Base-by-base conservation (phyloP, 2,888 invertebrate species). In the Monoplex corrugatus region DNA sequence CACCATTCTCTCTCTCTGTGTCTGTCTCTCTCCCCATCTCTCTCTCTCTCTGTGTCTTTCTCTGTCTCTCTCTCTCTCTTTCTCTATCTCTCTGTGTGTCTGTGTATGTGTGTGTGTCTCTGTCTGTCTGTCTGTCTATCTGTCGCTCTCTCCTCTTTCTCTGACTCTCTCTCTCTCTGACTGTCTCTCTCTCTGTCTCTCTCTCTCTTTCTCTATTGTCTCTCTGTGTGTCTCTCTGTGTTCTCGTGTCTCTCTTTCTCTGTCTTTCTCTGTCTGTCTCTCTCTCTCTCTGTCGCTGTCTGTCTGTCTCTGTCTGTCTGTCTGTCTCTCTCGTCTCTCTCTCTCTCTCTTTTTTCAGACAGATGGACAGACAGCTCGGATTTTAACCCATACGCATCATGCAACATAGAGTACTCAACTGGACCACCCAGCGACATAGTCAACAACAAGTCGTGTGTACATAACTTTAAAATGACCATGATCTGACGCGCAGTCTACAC, bases 51-150 rank as follows among this genome's bases (percentile, higher is more conserved):
- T 82, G 57, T 68, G 86, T 87, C 89, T 88, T 85, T 85, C 85
- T 85, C 3, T 85, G 45, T 85, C 57, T 85, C 50, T n/a, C 50
- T 85, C 85, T 44, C 57, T 86, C 86, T 86, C 86, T 50, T 32
- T 86, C 86, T 63, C 86, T 32, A 16, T 43, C 23, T 38, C 28
- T 72, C n/a, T 72, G 50, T 86, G 0, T 68, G 28, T 63, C 40
- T 40, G n/a, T 63, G n/a, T 68, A 10, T 68, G 23, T 86, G 0
- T 68, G 50, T 43, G 8, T 72, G 28, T 72, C 38, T 87, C 43
- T 43, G 50, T 72, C 28, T 87, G 50, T 63, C 72, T 86, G 45
- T 68, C n/a, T 6, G 2, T 38, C 23, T 84, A 10, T 45, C 10
- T 43, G 38, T 43, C 63, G n/a, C 35, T 19, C 35, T 43, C 13